These are phyloP conservation scores for Schrankia costaestrigalis DNA, from an alignment of 2,888 invertebrate genomes.

Conservation along the genomic window DNA sequence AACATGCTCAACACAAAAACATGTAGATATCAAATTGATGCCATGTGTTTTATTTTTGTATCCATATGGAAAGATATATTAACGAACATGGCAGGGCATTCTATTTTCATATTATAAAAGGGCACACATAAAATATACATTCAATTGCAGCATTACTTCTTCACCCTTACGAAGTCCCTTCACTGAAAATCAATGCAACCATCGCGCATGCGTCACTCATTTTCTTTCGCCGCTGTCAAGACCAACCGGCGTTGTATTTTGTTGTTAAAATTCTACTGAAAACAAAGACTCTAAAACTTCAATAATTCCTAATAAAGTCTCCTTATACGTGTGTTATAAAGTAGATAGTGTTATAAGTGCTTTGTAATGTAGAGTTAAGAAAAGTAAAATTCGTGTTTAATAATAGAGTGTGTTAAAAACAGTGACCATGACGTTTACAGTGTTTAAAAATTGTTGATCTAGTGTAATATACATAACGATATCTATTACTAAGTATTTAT, in stretches of 20 bases:
- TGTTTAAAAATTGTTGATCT: neutral
- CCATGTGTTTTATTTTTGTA: no score
- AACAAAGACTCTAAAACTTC: no score
- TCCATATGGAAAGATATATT: no score
- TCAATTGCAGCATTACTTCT: neutral
- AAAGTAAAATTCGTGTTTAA: neutral
- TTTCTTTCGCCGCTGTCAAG: constrained; percentile 46
- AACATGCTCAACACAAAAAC: no score
- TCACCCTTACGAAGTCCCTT: constrained; percentile 27
- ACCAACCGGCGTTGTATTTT: constrained; percentile 42
- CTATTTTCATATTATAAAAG: no score
- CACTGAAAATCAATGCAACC: constrained; percentile 68
- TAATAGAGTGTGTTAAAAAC: neutral
- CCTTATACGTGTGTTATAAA: no score
- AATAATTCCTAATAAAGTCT: no score
- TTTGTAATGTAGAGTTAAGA: neutral
- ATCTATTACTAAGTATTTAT: neutral
- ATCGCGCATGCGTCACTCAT: constrained; percentile 57
- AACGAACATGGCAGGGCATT: no score
- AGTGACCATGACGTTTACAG: neutral
- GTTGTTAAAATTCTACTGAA: constrained; percentile 23
- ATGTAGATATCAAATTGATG: no score
- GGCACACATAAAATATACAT: no score
- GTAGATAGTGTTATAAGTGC: neutral
- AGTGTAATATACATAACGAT: neutral